These are phyloP conservation scores for Oncorhynchus mykiss DNA, from an alignment of 2,113 vertebrate genomes.

Conservation along the genomic window DNA sequence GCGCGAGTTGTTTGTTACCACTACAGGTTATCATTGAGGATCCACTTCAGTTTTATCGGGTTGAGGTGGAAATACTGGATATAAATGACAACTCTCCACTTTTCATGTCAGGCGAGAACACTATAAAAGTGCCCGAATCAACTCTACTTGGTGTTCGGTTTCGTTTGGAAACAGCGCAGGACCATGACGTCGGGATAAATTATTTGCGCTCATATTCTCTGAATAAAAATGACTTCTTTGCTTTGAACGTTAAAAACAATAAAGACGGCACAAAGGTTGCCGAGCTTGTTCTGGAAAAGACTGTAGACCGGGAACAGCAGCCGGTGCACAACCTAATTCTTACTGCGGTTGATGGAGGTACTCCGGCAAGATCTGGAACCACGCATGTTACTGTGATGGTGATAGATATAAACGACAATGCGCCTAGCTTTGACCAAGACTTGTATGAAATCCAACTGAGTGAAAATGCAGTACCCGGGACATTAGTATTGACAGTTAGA, in stretches of 20 bases:
- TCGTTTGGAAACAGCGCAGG: constrained; percentile 73
- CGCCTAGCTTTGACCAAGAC: constrained; percentile 75
- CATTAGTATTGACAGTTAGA: constrained; percentile 71
- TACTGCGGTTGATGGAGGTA: constrained; percentile 72
- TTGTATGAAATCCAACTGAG: constrained; percentile 74
- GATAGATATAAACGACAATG: constrained; percentile 84
- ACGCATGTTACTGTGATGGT: constrained; percentile 69
- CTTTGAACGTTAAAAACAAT: constrained; percentile 70
- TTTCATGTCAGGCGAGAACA: constrained; percentile 66
- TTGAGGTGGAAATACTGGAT: constrained; percentile 74
- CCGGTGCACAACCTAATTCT: constrained; percentile 67
- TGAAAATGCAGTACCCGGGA: constrained; percentile 73
- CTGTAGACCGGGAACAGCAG: constrained; percentile 70
- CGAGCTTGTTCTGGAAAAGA: constrained; percentile 71
- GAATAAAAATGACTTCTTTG: constrained; percentile 68
- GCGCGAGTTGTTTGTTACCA: constrained; percentile 65
- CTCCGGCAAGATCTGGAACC: constrained; percentile 74
- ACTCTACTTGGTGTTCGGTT: constrained; percentile 48
- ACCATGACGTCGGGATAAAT: constrained; percentile 72
- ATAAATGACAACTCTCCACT: constrained; percentile 77
- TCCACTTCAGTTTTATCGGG: constrained; percentile 68
- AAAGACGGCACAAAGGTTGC: constrained; percentile 70
- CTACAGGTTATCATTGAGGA: constrained; percentile 73
- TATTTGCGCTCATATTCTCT: constrained; percentile 71
- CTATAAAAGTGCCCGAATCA: constrained; percentile 66